Conservation (phyloP, 2,113 vertebrate species). For the Castor canadensis region DNA sequence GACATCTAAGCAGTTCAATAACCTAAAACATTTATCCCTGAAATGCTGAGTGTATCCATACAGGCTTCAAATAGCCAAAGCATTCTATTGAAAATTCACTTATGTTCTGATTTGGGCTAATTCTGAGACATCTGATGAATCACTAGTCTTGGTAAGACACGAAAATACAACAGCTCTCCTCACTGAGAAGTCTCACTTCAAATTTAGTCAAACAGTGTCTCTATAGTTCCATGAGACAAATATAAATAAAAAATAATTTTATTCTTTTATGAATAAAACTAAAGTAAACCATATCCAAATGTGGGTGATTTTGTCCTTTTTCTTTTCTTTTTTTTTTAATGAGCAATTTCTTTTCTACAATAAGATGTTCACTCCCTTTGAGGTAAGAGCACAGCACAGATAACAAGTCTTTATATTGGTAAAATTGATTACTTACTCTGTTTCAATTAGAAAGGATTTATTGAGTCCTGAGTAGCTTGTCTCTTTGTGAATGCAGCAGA, state of each 20-base stretch:
- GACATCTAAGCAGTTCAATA: not conserved
- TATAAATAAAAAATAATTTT: not conserved
- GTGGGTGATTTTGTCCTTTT: not conserved
- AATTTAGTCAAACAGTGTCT: not conserved
- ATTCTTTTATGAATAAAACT: not conserved
- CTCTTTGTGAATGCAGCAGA: not conserved
- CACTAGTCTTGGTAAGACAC: not conserved
- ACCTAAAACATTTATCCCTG: not conserved
- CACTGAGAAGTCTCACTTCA: not conserved
- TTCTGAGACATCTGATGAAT: not conserved
- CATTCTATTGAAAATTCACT: not conserved
- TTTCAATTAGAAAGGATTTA: not conserved
- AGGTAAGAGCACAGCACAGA: not conserved
- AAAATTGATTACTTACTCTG: not conserved
- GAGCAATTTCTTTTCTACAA: not conserved
- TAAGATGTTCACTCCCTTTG: not conserved
- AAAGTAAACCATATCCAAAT: not conserved
- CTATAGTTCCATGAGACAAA: not conserved
- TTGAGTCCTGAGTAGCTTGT: not conserved
- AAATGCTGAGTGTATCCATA: not conserved
- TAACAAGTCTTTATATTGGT: not conserved
- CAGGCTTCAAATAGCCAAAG: not conserved
- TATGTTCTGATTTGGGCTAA: not conserved
- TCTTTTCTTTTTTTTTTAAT: not conserved
- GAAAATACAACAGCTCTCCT: not conserved